These are phyloP conservation scores for Gouania willdenowi DNA, from an alignment of 2,797 vertebrate genomes.

Conservation along the genomic window DNA sequence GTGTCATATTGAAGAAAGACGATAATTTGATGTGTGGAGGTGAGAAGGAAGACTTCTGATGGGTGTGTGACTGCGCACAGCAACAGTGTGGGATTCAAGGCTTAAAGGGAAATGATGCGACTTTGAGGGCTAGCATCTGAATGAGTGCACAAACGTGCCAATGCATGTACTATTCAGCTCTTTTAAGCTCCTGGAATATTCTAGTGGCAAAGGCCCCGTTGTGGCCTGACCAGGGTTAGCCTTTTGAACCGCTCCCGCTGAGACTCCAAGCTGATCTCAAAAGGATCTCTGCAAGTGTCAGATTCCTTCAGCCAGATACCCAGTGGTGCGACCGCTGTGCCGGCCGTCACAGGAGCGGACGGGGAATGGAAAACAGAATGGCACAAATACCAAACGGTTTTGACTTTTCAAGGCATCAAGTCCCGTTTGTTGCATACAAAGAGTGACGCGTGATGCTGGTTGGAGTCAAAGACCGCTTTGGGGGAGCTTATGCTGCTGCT, in stretches of 20 bases:
- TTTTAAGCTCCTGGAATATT: conserved; percentile 22
- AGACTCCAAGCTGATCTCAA: conserved; percentile 51
- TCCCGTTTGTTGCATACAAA: conserved; percentile 52
- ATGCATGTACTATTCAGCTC: conserved; percentile 5
- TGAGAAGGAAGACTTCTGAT: conserved; percentile 5
- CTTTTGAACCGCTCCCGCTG: conserved; percentile 48
- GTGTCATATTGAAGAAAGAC: conserved; percentile 33
- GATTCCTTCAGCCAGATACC: conserved; percentile 53
- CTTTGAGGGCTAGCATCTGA: background rate
- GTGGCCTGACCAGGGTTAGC: conserved; percentile 38
- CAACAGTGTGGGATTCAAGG: background rate
- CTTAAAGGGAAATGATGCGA: conserved; percentile 8
- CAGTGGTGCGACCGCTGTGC: conserved; percentile 43
- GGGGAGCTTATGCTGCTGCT: conserved; percentile 53
- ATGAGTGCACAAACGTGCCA: background rate
- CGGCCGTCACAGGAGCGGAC: conserved; percentile 36
- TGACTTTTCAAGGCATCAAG: conserved; percentile 52
- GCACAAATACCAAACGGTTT: conserved; percentile 40
- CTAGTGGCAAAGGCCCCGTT: conserved; percentile 31
- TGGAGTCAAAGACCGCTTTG: conserved; percentile 53
- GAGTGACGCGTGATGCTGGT: conserved; percentile 42
- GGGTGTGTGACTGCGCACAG: background rate
- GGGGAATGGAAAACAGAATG: conserved; percentile 21
- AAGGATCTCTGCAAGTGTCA: conserved; percentile 39
- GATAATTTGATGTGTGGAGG: conserved; percentile 22